Percentiles rank a stretch among this genome's conserved stretches.
Conservation (phyloP, 2,113 vertebrate species). For the Narcine bancroftii region DNA sequence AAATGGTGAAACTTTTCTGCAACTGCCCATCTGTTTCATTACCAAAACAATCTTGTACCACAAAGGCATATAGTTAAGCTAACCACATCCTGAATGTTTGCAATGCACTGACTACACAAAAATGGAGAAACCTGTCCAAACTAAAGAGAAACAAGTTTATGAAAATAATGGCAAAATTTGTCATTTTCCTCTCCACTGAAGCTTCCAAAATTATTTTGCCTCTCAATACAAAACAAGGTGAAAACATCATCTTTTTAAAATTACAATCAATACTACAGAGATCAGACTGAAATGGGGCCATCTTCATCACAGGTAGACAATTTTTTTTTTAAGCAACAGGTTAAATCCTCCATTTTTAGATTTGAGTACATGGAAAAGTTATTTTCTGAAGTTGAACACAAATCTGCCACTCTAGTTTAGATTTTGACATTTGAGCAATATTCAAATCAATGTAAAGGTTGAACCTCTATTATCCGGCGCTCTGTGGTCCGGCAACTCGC, state of each 20-base stretch:
- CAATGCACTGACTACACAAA: background rate
- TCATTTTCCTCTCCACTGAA: background rate
- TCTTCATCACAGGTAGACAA: background rate
- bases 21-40: background rate
- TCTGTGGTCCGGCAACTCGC: too few relatives aligned
- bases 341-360: background rate
- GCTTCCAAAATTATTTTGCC: background rate
- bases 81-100: constrained; percentile 28
- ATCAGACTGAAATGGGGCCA: background rate
- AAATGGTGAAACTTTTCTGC: too few relatives aligned
- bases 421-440: background rate
- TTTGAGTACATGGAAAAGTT: background rate
- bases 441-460: constrained; percentile 5
- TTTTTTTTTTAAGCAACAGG: too few relatives aligned
- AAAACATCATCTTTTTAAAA: background rate
- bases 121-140: background rate
- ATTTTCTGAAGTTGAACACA: background rate
- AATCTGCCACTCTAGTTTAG: background rate
- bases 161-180: background rate
- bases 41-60: background rate
- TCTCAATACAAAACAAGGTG: background rate
- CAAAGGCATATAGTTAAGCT: background rate
- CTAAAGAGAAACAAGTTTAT: background rate
- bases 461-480: too few relatives aligned
- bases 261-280: background rate